Base-by-base conservation (phyloP, 2,888 invertebrate species). In the Ectropis crepuscularia region DNA sequence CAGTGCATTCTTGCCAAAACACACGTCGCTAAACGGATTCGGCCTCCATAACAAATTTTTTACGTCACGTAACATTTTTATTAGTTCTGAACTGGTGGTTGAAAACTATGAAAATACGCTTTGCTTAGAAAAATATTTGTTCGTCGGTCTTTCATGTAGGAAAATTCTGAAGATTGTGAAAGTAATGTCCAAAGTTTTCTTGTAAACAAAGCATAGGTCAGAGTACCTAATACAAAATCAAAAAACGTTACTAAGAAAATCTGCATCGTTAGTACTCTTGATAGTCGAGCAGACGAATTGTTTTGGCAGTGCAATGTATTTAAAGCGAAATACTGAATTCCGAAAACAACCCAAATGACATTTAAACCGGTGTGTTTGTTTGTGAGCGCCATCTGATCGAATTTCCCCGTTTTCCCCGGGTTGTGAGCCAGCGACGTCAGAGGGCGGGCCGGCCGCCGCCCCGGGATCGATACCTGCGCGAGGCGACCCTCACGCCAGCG, bases 401-500 rank as follows among this genome's bases (percentile, higher is more conserved):
- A 82, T 63, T 82, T 80, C 77, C 78, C 80, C 78, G 85, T 79
- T 83, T 89, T 90, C 79, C 83, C 86, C 82, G 70, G 69, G 74
- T 74, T 76, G 75, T 67, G 74, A 62, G 64, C 57, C 57, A 66
- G 62, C 68, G 76, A 73, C 78, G 77, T 76, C 77, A 87, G 90
- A 87, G 90, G 89, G 73, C 74, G 74, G 75, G 65, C 68, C 80
- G 77, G 75, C 77, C 78, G 73, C 78, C 69, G 16, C 72, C 79
- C 80, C 84, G 82, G 83, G 88, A 92, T 92, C 92, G 83, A 92
- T 92, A 90, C 83, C 81, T 85, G 87, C 87, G 88, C 88, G 75
- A 71, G 74, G 71, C 63, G 87, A 88, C 87, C 87, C 86, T 83
- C 87, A 87, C 84, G 87, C 82, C 83, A 85, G 76, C 79, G 79